A percentile compares a stretch with the other conserved stretches of the same genome.
Evolutionary conservation across 2,888 invertebrate species (phyloP).

Genomic region (Notodonta dromedarius): DNA sequence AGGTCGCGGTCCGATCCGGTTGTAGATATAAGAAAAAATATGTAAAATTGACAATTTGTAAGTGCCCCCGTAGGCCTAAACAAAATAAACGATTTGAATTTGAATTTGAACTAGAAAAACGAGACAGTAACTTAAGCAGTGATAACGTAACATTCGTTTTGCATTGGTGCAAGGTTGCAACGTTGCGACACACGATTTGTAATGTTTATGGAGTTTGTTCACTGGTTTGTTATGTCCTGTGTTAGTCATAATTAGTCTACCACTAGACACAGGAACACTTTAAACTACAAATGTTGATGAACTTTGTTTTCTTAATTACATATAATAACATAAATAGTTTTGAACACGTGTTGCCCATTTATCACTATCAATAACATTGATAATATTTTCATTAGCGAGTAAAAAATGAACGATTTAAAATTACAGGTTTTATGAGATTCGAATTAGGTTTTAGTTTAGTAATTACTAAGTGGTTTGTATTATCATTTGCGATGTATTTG

Average conservation of each 20-base stretch:
- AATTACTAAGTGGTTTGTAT: too few species aligned
- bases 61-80: too few species aligned
- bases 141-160: not conserved
- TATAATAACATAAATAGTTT: not conserved
- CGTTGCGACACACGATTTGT: not conserved
- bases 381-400: too few species aligned
- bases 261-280: too few species aligned
- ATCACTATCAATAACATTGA: not conserved
- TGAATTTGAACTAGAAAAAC: not conserved
- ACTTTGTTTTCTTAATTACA: not conserved
- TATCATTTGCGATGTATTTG: too few species aligned
- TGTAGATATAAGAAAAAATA: too few species aligned
- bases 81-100: too few species aligned
- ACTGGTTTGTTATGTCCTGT: not conserved
- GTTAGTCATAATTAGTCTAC: not conserved
- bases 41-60: too few species aligned
- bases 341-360: not conserved
- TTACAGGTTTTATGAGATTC: too few species aligned
- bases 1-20: too few species aligned
- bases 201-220: not conserved
- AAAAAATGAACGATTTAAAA: too few species aligned
- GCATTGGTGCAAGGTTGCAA: slow-evolving; percentile 2
- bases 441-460: too few species aligned
- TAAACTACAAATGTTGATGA: not conserved
- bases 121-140: not conserved